These are phyloP conservation scores for Sinodicranocentrus sp. DNA, from an alignment of 2,888 invertebrate genomes.

Conservation along the genomic window DNA sequence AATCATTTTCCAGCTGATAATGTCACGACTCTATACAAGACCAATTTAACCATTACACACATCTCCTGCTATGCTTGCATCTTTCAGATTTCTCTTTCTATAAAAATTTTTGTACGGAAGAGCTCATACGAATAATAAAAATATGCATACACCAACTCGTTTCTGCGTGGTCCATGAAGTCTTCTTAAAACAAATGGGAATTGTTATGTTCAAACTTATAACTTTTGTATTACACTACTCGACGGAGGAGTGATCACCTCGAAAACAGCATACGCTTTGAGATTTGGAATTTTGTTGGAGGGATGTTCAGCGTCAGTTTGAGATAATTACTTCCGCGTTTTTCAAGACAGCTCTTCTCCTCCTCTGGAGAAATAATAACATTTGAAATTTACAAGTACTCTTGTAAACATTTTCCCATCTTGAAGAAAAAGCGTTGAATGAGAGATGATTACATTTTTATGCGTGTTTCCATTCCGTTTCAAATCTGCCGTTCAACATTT, in stretches of 20 bases:
- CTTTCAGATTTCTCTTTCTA: no score
- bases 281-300: neutral
- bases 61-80: neutral
- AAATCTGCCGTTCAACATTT: no score
- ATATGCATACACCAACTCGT: no score
- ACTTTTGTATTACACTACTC: neutral
- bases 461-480: no score
- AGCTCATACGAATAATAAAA: no score
- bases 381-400: neutral
- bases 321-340: constrained; percentile 11
- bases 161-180: neutral
- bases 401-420: neutral
- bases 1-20: constrained; percentile 2
- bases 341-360: neutral
- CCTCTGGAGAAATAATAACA: constrained; percentile 4
- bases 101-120: neutral
- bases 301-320: neutral
- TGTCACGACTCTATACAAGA: constrained; percentile 1
- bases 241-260: neutral
- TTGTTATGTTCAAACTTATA: neutral
- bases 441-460: neutral
- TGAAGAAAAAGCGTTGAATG: neutral
- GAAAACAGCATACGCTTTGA: neutral
- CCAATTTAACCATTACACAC: neutral
- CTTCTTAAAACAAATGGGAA: neutral